These are phyloP conservation scores for Imbricaverruca yamaguchii DNA, from an alignment of 2,888 invertebrate genomes.

Conservation along the genomic window DNA sequence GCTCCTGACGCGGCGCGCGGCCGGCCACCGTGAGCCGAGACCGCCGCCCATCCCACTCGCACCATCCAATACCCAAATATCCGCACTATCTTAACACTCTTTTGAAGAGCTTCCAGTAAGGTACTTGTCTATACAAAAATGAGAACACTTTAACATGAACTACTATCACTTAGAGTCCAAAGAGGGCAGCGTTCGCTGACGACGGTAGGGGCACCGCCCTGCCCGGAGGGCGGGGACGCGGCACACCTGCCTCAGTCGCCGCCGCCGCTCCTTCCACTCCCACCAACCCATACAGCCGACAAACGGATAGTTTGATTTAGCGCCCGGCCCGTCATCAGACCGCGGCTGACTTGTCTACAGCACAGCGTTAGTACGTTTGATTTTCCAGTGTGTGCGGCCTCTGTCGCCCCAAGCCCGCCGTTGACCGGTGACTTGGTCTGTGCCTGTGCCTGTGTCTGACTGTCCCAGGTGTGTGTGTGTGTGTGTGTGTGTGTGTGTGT, in stretches of 20 bases:
- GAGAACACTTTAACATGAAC: constrained; percentile 20
- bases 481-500: too few relatives aligned
- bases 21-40: neutral
- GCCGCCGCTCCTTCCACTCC: neutral
- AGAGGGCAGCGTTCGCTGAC: neutral
- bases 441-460: neutral
- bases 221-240: neutral
- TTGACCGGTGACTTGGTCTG: neutral
- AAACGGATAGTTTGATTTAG: neutral
- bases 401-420: too few relatives aligned
- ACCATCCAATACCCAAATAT: constrained; percentile 17
- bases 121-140: constrained; percentile 20
- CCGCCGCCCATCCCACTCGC: neutral
- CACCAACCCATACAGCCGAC: neutral
- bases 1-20: neutral
- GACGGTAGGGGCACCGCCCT: neutral
- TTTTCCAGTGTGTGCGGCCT: neutral
- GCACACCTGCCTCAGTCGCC: neutral
- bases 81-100: constrained; percentile 10
- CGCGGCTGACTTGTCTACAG: constrained; percentile 14
- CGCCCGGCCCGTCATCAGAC: neutral
- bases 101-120: constrained; percentile 15
- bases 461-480: too few relatives aligned
- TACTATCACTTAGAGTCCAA: constrained; percentile 17
- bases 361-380: constrained; percentile 15